Evolutionary conservation across 1,140 invertebrate species (phyloP), one percentile per base, ranked within the genome.

Genomic region (Dinoponera quadriceps): DNA sequence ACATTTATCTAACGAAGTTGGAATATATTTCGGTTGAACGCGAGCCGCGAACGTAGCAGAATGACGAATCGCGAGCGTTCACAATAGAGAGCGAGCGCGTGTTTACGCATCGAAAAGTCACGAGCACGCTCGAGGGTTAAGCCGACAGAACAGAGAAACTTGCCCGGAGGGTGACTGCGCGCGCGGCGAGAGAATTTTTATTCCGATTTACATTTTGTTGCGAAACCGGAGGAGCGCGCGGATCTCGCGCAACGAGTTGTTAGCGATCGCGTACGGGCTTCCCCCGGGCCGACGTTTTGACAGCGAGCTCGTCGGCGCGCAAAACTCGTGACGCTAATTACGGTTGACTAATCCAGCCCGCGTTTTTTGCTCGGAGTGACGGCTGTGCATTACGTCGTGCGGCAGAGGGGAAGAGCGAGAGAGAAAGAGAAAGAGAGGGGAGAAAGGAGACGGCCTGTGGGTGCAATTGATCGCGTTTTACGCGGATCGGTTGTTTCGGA

Each of bases 201-300:
- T 33, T 57, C 9, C 22, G 22, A 69, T 80, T 78, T 78, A 78
- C 75, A 78, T 78, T 80, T 69, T 57, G 25, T 80, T 80, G 63
- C 65, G 75, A 69, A 69, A 80, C 14, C 33, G 22, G 51, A 25
- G 22, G 22, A 51, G 66, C 66, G 16, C 44, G 38, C 60, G 5
- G 22, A n/a, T n/a, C n/a, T n/a, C n/a, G 60, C 59, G 74, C 14
- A 55, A 54, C 22, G 62, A 78, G 38, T 38, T 25, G 75, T 38
- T 54, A 66, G 51, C 51, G 22, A 80, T 80, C 51, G 33, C 14
- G 51, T 18, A 33, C 22, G 16, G 29, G 20, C 20, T n/a, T 78
- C 22, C 20, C 48, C 57, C 22, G 65, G 51, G n/a, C 44, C n/a
- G 33, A 69, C 75, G 44, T 80, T 80, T 80, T 80, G 63, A 80